Evolutionary conservation across 2,113 vertebrate genomes (phyloP).

Genomic region (Phainopepla nitens): DNA sequence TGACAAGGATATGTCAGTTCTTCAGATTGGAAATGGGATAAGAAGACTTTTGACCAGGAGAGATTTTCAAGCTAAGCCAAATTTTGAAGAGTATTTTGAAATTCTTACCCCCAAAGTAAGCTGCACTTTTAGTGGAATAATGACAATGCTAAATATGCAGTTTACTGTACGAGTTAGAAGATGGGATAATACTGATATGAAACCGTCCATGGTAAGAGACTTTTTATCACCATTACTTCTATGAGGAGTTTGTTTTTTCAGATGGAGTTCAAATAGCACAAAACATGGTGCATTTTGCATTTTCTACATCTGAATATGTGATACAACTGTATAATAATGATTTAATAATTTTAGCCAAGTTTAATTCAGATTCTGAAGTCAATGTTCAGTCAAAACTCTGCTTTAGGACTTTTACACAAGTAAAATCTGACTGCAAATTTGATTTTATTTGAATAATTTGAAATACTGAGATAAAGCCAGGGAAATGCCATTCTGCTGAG

Average conservation of each 20-base stretch:
- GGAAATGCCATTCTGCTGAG: not conserved
- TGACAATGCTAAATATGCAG: constrained; percentile 96
- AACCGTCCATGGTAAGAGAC: constrained; percentile 84
- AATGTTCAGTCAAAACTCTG: not conserved
- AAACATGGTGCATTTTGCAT: not conserved
- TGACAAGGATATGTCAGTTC: constrained; percentile 88
- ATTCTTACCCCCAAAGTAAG: constrained; percentile 89
- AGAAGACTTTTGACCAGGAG: constrained; percentile 84
- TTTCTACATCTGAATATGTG: not conserved
- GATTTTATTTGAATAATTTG: not conserved
- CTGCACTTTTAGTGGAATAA: constrained; percentile 88
- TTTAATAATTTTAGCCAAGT: not conserved
- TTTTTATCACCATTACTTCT: not conserved
- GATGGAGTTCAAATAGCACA: not conserved
- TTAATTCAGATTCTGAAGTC: not conserved
- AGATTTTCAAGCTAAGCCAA: constrained; percentile 81
- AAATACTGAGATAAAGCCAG: not conserved
- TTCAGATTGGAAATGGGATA: constrained; percentile 92
- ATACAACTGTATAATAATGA: not conserved
- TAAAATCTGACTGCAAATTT: not conserved
- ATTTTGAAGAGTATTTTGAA: constrained; percentile 89
- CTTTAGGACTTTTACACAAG: not conserved
- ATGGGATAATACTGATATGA: constrained; percentile 74
- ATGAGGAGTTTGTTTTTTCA: not conserved
- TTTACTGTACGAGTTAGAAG: constrained; percentile 88